Evolutionary conservation across 2,888 invertebrate species (phyloP).

Genomic region (Xylota sylvarum): DNA sequence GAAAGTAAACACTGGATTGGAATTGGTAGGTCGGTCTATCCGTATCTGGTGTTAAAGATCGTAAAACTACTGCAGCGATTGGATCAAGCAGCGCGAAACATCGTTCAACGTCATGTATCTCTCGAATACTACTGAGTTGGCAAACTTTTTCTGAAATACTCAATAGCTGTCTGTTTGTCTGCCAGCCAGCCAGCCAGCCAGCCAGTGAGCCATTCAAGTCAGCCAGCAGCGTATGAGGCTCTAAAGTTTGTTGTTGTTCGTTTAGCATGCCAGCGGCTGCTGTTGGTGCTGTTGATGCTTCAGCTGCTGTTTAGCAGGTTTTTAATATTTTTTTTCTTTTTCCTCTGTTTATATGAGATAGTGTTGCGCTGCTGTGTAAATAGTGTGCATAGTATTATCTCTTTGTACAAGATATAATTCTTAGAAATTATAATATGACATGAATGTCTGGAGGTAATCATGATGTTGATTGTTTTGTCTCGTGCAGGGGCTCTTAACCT

Average conservation of each 20-base stretch:
- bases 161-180: constrained; percentile 49
- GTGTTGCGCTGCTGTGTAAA: constrained; percentile 53
- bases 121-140: constrained; percentile 59
- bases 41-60: constrained; percentile 9
- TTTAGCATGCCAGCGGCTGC: constrained; percentile 5
- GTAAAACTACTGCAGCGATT: constrained; percentile 16
- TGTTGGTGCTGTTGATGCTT: constrained; percentile 30
- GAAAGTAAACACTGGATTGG: constrained; percentile 34
- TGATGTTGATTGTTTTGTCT: no score
- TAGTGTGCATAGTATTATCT: constrained; percentile 9
- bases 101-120: constrained; percentile 72
- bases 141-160: constrained; percentile 47
- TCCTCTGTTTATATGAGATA: constrained; percentile 15
- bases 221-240: constrained; percentile 5
- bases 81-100: constrained; percentile 52
- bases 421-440: neutral
- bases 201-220: constrained; percentile 5
- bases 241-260: constrained; percentile 25
- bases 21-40: neutral
- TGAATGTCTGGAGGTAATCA: neutral
- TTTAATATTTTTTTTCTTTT: constrained; percentile 3
- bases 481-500: no score
- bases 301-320: constrained; percentile 42
- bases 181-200: neutral
- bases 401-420: neutral